phyloP scores from a whole-genome alignment of 1,140 invertebrate genomes.

The Formica exsecta region DNA sequence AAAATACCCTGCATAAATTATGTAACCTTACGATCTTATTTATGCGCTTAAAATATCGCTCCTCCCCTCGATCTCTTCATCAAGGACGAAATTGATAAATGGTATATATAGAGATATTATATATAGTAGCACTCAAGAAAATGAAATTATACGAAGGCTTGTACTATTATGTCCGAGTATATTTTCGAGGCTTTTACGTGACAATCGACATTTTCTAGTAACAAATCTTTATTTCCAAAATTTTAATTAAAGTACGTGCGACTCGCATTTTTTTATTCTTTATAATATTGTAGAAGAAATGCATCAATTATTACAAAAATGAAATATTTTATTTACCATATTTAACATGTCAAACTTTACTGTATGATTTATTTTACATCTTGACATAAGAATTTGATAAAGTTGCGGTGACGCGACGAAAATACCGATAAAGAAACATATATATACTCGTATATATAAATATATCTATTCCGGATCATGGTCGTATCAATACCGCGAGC shows the following conservation, averaged over 20 bases:
- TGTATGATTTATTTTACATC: not conserved
- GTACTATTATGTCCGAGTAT: not conserved
- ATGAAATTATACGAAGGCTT: not conserved
- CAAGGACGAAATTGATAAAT: not conserved
- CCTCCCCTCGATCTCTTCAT: not conserved
- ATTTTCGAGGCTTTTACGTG: not conserved
- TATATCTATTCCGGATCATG: not conserved
- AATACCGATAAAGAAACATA: not conserved
- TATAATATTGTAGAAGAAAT: not conserved
- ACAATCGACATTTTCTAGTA: not conserved
- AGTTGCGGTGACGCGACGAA: not conserved
- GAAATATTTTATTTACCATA: not conserved
- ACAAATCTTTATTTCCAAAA: not conserved
- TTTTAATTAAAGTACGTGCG: not conserved
- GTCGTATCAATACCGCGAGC: not conserved
- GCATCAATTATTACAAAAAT: not conserved
- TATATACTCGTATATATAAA: not conserved
- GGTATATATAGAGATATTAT: not conserved
- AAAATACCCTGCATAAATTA: conserved; percentile 4
- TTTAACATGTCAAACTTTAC: not conserved
- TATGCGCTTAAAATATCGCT: not conserved
- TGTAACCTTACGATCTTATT: not conserved
- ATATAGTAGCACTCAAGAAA: not conserved
- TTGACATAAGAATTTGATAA: not conserved
- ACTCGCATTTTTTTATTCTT: not conserved